Base-by-base conservation (phyloP, 2,113 vertebrate genomes). In the Ctenodactylus gundi region DNA sequence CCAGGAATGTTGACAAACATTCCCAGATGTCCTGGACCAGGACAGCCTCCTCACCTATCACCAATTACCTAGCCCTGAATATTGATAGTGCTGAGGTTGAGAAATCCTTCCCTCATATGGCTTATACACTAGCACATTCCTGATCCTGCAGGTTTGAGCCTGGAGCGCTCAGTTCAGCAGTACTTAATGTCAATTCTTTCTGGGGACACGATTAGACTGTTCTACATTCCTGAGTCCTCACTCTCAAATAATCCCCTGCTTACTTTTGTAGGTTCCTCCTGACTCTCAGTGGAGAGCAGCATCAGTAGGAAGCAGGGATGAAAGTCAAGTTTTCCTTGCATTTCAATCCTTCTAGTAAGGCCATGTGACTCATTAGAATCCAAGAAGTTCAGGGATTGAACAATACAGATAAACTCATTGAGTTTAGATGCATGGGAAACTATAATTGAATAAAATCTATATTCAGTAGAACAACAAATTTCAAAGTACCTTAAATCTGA, bases 401-500 rank as follows among this genome's bases (percentile, higher is more conserved):
- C 12, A 7, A 23, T 51, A 84, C 29, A 36, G 1, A n/a, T 68
- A 6, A 10, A 88, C 53, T 73, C 77, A 9, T 21, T 75, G 49
- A 53, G 44, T 36, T 60, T 39, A 53, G 39, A 75, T 36, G 14
- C 15, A 46, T 2, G 27, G 20, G 55, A 84, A 96, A 29, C 6
- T 77, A 20, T 62, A 11, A 73, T 8, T 46, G 11, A 36, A 49
- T 36, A 10, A 77, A 73, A 29, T 36, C 86, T 5, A 44, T 57
- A 3, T 57, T 67, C 34, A 67, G 27, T 62, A 14, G 4, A 87
- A 60, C 6, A 78, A 78, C 3, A 60, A 25, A 73, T 62, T 89
- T 86, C 21, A 77, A 86, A 75, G 51, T 34, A n/a, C 8, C 17
- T 73, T 86, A 58, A 5, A 44, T 49, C 62, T 96, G 31, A 85